Evolutionary conservation across 2,888 invertebrate genomes (phyloP), one percentile per base, ranked within the genome.

Genomic region (Pterobdella sp.): DNA sequence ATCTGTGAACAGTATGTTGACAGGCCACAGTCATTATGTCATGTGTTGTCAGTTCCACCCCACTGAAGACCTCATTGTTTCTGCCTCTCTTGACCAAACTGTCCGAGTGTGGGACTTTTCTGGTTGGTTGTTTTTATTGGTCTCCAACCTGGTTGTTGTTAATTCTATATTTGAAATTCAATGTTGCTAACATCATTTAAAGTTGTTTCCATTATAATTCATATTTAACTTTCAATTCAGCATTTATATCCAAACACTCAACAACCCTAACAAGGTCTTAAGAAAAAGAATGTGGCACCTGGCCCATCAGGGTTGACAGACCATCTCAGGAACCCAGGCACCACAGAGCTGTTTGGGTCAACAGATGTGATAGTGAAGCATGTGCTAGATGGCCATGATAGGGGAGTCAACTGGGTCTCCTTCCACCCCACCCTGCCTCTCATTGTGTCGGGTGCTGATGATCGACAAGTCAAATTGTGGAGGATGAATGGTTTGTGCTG

Each of bases 11-110:
- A 82, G 83, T 79, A 81, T 84, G 37, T 75, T 84, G 79, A 82
- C 82, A 71, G 98, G 98, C 0, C 98, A 98, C 86, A 97, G 97
- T 85, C 98, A 98, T 84, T 98, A 98, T 84, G 98, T 98, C 0
- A 98, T 98, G 98, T 95, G 96, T 82, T 97, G 97, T 0, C 91
- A 92, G 84, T 99, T 98, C 85, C 98, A 99, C 83, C 93, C 93
- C 0, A 89, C 90, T 0, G 97, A 98, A 80, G 98, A 99, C 84
- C 88, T 98, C 72, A 90, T 99, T 32, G 95, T 97, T 0, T 96
- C 96, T 0, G 96, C 97, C 0, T 97, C 96, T 0, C 86, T 98
- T 66, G 98, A 99, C 86, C 96, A 96, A 84, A 95, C 97, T 0
- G 95, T 98, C 18, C 87, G 98, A 56, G 94, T 98, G 1, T 98